phyloP scores from a whole-genome alignment of 2,888 invertebrate species.

The Eupithecia inturbata region DNA sequence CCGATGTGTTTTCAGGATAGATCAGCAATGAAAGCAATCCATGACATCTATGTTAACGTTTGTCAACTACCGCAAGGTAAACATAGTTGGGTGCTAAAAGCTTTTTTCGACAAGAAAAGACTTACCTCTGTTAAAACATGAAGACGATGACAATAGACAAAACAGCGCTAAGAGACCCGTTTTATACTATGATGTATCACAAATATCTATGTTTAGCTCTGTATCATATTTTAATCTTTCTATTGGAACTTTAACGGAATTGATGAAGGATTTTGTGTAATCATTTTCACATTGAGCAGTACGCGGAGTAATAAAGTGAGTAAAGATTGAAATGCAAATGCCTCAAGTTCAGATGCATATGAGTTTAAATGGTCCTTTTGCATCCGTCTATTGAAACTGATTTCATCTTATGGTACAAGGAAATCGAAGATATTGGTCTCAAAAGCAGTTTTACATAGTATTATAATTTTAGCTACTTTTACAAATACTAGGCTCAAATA shows the following conservation, averaged over 20 bases:
- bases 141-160: neutral
- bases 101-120: conserved; percentile 5
- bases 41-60: neutral
- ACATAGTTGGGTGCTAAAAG: conserved; percentile 10
- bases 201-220: neutral
- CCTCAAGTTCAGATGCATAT: conserved; percentile 46
- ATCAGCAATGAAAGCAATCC: neutral
- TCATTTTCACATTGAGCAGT: conserved; percentile 16
- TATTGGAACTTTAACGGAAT: neutral
- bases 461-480: neutral
- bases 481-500: neutral
- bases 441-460: neutral
- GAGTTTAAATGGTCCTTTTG: conserved; percentile 39
- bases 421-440: conserved; percentile 26
- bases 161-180: neutral
- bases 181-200: neutral
- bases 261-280: conserved; percentile 12
- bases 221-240: neutral
- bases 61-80: neutral
- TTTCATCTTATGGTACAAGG: conserved; percentile 27
- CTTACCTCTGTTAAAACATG: neutral
- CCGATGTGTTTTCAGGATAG: neutral
- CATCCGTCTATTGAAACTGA: conserved; percentile 34
- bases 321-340: conserved; percentile 48
- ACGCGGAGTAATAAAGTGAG: conserved; percentile 37